A percentile compares a stretch with the other conserved stretches of the same genome.
These are phyloP conservation scores for Vulpes lagopus DNA, from an alignment of 2,113 vertebrate species.

Conservation along the genomic window DNA sequence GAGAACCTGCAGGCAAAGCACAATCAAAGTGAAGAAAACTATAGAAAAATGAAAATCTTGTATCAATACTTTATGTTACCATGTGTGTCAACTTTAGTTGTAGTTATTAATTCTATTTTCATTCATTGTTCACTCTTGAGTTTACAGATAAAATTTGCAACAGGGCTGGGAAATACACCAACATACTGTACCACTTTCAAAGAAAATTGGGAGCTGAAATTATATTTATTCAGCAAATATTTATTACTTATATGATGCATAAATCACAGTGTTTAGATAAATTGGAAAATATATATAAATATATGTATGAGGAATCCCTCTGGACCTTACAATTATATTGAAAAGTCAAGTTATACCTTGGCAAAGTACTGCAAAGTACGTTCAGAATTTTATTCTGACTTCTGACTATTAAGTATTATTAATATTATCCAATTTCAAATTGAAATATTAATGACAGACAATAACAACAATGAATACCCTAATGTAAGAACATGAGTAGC, in stretches of 20 bases:
- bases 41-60: slow-evolving; percentile 64
- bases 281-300: background rate
- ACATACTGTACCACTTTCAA: background rate
- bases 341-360: background rate
- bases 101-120: slow-evolving; percentile 30
- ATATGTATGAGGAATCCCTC: background rate
- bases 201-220: background rate
- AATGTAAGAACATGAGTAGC: background rate
- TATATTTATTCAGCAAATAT: background rate
- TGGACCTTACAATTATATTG: background rate
- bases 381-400: background rate
- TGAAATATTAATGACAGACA: background rate
- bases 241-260: background rate
- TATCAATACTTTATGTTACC: background rate
- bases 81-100: background rate
- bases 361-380: background rate
- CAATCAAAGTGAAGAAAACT: slow-evolving; percentile 48
- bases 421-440: background rate
- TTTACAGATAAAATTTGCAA: background rate
- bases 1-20: slow-evolving; percentile 59
- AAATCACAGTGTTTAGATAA: background rate
- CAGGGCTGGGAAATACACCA: background rate
- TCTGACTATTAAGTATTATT: background rate
- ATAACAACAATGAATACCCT: background rate
- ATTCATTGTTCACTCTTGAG: slow-evolving; percentile 33